A percentile compares a stretch with the other conserved stretches of the same genome.
Conservation (phyloP, 53 echinoderm and acorn worm species). For the Temnopleurus reevesii region DNA sequence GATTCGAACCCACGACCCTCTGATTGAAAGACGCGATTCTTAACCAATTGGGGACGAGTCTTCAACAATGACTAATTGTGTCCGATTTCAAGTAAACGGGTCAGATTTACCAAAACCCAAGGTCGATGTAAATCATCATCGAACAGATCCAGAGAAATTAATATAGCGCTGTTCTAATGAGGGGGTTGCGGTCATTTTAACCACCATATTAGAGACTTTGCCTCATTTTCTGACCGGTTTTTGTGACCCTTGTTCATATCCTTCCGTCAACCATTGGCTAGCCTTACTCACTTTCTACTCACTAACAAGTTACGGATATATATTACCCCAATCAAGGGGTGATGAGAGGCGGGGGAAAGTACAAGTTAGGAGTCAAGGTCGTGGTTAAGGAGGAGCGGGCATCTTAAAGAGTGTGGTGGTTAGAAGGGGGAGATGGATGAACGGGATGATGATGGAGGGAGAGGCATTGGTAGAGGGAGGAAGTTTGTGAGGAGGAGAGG, state of each 20-base stretch:
- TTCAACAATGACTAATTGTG: too few species aligned
- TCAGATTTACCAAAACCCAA: too few species aligned
- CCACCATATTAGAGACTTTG: not conserved
- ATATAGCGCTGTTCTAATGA: conserved; percentile 1
- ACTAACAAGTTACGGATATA: conserved; percentile 55
- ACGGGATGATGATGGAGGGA: not conserved
- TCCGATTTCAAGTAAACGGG: too few species aligned
- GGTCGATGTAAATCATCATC: not conserved
- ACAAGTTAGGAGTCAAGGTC: conserved; percentile 38
- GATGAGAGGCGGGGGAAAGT: conserved; percentile 48
- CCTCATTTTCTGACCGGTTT: not conserved
- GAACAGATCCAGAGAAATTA: conserved; percentile 10
- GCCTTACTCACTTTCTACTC: conserved; percentile 27
- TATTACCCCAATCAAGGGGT: conserved; percentile 53
- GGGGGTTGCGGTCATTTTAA: not conserved
- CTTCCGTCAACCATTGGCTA: conserved; percentile 21
- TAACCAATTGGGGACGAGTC: too few species aligned
- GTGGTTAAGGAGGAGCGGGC: conserved; percentile 30
- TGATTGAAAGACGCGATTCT: too few species aligned
- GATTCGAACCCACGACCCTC: too few species aligned
- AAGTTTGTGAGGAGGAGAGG: not conserved
- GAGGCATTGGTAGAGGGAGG: not conserved
- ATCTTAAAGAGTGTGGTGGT: conserved; percentile 19
- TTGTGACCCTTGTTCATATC: conserved; percentile 3
- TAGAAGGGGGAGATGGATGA: not conserved